Base-by-base conservation (phyloP, 1,140 invertebrate species). In the Hesperophylax magnus region DNA sequence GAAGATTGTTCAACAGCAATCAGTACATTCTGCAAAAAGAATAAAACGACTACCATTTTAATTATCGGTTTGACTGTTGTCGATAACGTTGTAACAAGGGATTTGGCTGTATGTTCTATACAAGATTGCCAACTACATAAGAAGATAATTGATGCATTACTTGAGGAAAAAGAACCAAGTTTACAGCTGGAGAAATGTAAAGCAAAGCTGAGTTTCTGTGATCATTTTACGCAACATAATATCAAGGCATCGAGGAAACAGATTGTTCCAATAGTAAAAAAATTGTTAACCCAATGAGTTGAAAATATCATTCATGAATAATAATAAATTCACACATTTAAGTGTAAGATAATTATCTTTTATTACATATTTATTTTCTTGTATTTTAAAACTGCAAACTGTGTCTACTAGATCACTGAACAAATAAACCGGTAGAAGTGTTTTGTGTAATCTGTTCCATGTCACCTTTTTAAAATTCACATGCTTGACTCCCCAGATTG, bases 171-270 rank as follows among this genome's bases (percentile, higher is more conserved):
- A 7, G 58, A 61, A 24, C 74, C 74, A n/a, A 6, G 22, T 24
- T 58, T 74, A 54, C 22, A 74, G 9, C 31, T 74, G 17, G 52
- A 74, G 22, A 39, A 39, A 39, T 39, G 4, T 39, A 8, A 39
- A 39, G 31, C 56, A 60, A 61, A n/a, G 9, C 39, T 5, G 85
- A 18, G 27, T 83, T 79, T 78, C 83, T 34, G 79, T 81, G 34
- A 61, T 81, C 52, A 84, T 61, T 91, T 92, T 74, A 83, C 86
- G 22, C 92, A 93, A 81, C 85, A 86, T 77, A 93, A 93, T 86
- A 82, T 91, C 8, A 88, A 88, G 83, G 88, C 89, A 24, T 91
- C 92, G 22, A 88, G 93, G 34, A 94, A 94, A 87, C 92, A 93
- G 85, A 90, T 94, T 81, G 82, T 93, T 77, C 92, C 93, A 34